A percentile compares a stretch with the other conserved stretches of the same genome.
Conservation (phyloP, 2,113 vertebrate genomes). For the Eurystomus gularis region DNA sequence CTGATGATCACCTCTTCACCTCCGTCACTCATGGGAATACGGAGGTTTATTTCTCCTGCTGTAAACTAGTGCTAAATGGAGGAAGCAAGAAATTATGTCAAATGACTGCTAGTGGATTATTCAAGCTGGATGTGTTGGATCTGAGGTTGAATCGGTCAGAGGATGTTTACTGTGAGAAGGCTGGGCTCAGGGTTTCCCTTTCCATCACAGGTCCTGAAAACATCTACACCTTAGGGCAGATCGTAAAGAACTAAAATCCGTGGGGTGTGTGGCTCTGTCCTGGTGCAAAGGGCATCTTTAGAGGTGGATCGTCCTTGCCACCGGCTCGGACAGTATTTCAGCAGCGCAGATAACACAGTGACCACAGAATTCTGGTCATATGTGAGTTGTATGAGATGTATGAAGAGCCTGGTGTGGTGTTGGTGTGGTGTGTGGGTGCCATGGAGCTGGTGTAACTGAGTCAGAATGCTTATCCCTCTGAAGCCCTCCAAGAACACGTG, state of each 20-base stretch:
- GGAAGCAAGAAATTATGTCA: background rate
- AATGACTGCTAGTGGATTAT: background rate
- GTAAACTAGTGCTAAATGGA: background rate
- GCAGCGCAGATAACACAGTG: background rate
- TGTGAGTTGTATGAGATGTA: accelerated
- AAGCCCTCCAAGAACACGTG: background rate
- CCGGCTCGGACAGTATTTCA: accelerated
- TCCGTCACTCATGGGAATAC: accelerated
- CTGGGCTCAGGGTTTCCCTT: background rate
- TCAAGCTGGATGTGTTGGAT: background rate
- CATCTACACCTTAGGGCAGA: accelerated
- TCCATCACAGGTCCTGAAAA: background rate
- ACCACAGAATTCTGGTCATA: background rate
- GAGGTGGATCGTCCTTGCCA: background rate
- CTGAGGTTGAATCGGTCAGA: background rate
- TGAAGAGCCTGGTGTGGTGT: background rate
- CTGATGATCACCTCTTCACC: background rate
- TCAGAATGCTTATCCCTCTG: background rate
- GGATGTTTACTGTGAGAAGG: background rate
- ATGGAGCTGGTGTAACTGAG: background rate
- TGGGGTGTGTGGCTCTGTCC: accelerated
- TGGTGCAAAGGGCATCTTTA: background rate
- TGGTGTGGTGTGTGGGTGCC: background rate
- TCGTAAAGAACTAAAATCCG: background rate
- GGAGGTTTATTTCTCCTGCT: background rate